Conservation (phyloP, 2,113 vertebrate genomes). For the Seriola quinqueradiata region DNA sequence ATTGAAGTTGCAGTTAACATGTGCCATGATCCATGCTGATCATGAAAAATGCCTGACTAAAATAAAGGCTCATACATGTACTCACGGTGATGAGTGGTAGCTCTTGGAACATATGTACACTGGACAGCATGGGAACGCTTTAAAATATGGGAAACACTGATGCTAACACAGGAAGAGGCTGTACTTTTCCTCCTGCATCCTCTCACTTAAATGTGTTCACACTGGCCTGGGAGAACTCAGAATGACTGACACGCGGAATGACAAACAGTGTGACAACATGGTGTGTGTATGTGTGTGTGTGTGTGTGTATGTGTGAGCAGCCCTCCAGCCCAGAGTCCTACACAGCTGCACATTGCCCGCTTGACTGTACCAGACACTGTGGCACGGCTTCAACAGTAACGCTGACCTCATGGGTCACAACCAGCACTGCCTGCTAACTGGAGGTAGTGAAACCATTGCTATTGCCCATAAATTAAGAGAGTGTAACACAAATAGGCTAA, state of each 20-base stretch:
- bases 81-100: conserved; percentile 15
- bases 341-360: conserved; percentile 72
- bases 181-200: conserved; percentile 68
- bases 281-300: conserved; percentile 44
- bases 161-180: conserved; percentile 74
- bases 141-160: conserved; percentile 71
- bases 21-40: not conserved
- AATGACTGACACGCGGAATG: conserved; percentile 73
- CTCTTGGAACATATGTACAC: conserved; percentile 27
- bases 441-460: conserved; percentile 48
- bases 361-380: conserved; percentile 69
- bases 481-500: conserved; percentile 53
- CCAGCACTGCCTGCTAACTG: conserved; percentile 55
- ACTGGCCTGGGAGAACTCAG: conserved; percentile 58
- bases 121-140: conserved; percentile 54
- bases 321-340: conserved; percentile 35
- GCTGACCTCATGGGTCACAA: conserved; percentile 79
- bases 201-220: conserved; percentile 68
- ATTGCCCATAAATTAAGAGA: conserved; percentile 51
- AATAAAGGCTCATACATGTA: conserved; percentile 7
- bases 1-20: not conserved
- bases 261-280: conserved; percentile 77
- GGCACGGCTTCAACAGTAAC: conserved; percentile 78
- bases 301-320: conserved; percentile 44
- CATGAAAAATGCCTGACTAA: conserved; percentile 20